Conservation (phyloP, 2,113 vertebrate species). For the Serilophus lunatus region DNA sequence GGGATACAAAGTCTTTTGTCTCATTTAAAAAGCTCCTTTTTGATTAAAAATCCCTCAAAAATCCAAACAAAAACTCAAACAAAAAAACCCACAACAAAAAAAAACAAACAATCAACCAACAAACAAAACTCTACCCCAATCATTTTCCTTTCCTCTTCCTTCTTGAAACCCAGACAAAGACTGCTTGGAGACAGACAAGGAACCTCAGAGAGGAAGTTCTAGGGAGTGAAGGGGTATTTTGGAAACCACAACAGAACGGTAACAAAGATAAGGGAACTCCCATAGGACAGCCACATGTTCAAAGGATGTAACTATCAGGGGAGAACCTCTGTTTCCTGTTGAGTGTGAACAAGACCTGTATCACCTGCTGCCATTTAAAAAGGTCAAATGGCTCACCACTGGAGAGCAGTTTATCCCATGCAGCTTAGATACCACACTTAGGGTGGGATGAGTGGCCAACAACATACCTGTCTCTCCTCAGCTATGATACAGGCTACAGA, state of each 20-base stretch:
- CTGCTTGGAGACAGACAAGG: background rate
- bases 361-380: background rate
- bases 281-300: fast-evolving
- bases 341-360: background rate
- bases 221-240: background rate
- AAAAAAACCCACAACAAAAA: background rate
- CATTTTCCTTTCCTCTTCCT: background rate
- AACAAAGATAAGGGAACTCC: background rate
- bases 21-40: background rate
- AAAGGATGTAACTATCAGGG: background rate
- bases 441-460: background rate
- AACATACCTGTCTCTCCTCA: background rate
- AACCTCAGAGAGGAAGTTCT: background rate
- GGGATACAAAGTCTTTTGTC: background rate
- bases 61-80: background rate
- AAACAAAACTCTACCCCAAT: no score
- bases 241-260: background rate
- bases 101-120: background rate
- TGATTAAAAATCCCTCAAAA: background rate
- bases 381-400: background rate
- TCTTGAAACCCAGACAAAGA: background rate
- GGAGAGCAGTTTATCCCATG: background rate
- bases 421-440: background rate
- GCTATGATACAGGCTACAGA: background rate
- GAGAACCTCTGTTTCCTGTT: background rate